These are phyloP conservation scores for Phocides pigmalion DNA, from an alignment of 1,140 invertebrate genomes.

Conservation along the genomic window DNA sequence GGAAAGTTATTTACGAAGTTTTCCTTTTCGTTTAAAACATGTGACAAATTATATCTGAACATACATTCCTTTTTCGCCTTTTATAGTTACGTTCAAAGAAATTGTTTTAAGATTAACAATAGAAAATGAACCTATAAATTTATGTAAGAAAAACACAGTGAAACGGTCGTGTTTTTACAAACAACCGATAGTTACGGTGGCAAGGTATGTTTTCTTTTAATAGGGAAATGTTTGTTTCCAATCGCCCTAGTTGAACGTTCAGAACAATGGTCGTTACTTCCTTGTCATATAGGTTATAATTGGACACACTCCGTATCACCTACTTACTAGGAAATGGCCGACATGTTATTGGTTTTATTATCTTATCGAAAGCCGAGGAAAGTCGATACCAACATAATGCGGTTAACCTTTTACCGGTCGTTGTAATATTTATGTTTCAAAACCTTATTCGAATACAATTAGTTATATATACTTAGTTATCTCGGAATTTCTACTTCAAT, in stretches of 20 bases:
- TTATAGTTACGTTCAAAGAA: too few species aligned
- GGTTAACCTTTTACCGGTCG: constrained; percentile 1
- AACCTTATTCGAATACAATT: too few species aligned
- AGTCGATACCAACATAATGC: not conserved
- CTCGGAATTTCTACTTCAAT: too few species aligned
- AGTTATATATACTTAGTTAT: too few species aligned
- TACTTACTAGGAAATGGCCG: not conserved
- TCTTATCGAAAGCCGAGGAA: constrained; percentile 5
- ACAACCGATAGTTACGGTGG: not conserved
- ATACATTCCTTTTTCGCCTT: too few species aligned
- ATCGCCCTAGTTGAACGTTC: not conserved
- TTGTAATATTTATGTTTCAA: too few species aligned
- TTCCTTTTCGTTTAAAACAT: too few species aligned
- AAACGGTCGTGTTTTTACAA: constrained; percentile 3
- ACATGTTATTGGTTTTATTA: constrained; percentile 7
- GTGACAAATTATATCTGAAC: too few species aligned
- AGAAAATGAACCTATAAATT: too few species aligned
- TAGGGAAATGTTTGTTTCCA: not conserved
- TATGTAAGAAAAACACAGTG: not conserved
- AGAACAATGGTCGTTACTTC: not conserved
- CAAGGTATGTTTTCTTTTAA: not conserved
- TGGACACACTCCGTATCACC: not conserved
- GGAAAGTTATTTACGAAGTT: too few species aligned
- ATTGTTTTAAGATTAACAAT: too few species aligned
- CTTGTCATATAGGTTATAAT: constrained; percentile 4